A percentile compares a stretch with the other conserved stretches of the same genome.
Evolutionary conservation across 1,140 invertebrate species (phyloP).

Genomic region (Drosophila serrata): DNA sequence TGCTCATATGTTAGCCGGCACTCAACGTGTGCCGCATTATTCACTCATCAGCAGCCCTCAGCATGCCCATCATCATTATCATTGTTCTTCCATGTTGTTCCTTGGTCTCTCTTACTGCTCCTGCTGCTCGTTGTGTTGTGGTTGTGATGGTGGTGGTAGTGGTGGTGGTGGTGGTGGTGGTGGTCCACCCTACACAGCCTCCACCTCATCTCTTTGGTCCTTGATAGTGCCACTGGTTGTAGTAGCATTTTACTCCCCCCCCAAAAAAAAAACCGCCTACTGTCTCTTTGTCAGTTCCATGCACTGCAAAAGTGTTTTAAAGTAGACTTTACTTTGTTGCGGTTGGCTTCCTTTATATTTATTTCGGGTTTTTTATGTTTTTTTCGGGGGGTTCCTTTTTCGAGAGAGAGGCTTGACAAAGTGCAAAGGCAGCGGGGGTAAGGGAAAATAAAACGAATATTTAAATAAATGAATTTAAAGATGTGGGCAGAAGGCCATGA

Average conservation of each 20-base stretch:
- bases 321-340: conserved; percentile 71
- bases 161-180: conserved; percentile 26
- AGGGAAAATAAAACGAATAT: conserved; percentile 31
- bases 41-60: conserved; percentile 74
- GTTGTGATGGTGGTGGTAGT: conserved; percentile 23
- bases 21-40: conserved; percentile 76
- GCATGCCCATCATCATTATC: conserved; percentile 75
- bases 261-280: conserved; percentile 26
- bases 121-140: conserved; percentile 18
- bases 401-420: conserved; percentile 43
- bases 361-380: conserved; percentile 30
- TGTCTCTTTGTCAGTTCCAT: conserved; percentile 67
- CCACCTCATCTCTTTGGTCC: conserved; percentile 11
- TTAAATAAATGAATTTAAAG: conserved; percentile 45
- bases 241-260: background rate
- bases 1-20: conserved; percentile 74
- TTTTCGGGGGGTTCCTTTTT: conserved; percentile 38
- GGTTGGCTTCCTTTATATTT: conserved; percentile 65
- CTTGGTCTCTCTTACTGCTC: conserved; percentile 14
- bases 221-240: conserved; percentile 41
- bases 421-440: conserved; percentile 1
- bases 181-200: background rate
- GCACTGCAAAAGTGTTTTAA: conserved; percentile 67
- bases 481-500: conserved; percentile 12
- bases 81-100: conserved; percentile 63